phyloP scores from a whole-genome alignment of 2,113 vertebrate species.

The Thinocorus orbignyianus region DNA sequence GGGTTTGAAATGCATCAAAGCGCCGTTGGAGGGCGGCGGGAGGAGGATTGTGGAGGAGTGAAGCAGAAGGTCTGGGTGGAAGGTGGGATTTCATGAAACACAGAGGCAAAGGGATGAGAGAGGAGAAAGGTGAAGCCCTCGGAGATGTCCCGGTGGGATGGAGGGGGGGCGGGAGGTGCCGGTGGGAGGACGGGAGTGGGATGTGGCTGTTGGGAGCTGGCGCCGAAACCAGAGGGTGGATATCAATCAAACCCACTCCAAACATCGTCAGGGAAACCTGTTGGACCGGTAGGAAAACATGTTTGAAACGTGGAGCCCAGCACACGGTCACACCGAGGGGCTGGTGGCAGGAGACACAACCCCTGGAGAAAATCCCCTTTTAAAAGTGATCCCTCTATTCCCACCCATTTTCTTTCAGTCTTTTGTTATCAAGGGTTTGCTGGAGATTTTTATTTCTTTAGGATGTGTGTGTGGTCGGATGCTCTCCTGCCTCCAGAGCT shows the following conservation, averaged over 20 bases:
- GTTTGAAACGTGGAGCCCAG: background rate
- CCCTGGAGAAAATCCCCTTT: accelerated
- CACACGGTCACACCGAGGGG: background rate
- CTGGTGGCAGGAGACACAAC: accelerated
- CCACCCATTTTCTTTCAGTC: background rate
- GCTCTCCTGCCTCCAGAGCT: background rate
- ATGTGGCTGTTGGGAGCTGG: background rate
- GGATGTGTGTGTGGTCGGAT: accelerated
- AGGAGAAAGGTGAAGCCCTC: background rate
- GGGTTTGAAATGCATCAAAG: accelerated
- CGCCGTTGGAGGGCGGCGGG: accelerated
- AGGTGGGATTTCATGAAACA: background rate
- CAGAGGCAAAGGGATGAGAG: background rate
- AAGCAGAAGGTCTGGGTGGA: accelerated
- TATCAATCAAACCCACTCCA: background rate
- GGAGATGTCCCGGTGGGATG: accelerated
- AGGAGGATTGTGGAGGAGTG: accelerated
- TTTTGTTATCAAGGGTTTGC: background rate
- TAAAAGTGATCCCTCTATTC: background rate
- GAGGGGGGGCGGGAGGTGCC: background rate
- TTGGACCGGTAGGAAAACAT: background rate
- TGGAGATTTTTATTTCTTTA: background rate
- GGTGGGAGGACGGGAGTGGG: accelerated
- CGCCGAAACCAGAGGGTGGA: background rate
- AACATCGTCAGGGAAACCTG: background rate